A percentile compares a stretch with the other conserved stretches of the same genome.
Conservation (phyloP, 1,140 invertebrate genomes). For the Parapsyche elsis region DNA sequence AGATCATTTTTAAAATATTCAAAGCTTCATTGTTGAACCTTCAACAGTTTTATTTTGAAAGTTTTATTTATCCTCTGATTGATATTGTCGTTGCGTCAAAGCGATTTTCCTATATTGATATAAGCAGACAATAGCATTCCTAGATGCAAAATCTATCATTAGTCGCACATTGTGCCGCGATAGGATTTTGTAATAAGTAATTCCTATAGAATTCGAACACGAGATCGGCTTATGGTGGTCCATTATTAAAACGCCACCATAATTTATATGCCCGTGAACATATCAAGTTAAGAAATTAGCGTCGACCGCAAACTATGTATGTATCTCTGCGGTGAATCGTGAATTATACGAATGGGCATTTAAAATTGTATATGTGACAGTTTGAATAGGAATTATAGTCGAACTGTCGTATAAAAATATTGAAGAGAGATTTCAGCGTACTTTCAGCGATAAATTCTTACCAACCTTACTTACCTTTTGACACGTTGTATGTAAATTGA, state of each 20-base stretch:
- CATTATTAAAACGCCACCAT: slow-evolving; percentile 10
- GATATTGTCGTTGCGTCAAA: not conserved
- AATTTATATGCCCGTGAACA: slow-evolving; percentile 10
- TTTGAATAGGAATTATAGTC: slow-evolving; percentile 1
- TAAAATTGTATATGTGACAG: slow-evolving; percentile 3
- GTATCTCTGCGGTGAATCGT: not conserved
- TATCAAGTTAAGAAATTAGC: slow-evolving; percentile 14
- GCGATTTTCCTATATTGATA: not conserved
- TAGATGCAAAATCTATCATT: not conserved
- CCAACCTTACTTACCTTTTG: too few species aligned
- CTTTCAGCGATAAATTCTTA: not conserved
- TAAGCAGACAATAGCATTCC: not conserved
- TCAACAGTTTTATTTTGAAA: not conserved
- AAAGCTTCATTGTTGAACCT: not conserved
- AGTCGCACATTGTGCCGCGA: not conserved
- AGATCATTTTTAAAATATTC: too few species aligned
- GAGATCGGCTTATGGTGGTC: not conserved
- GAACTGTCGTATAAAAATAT: not conserved
- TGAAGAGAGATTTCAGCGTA: not conserved
- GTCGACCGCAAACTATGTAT: not conserved
- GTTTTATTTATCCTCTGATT: too few species aligned
- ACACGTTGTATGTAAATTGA: too few species aligned
- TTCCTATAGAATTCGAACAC: not conserved
- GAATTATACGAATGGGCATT: slow-evolving; percentile 1
- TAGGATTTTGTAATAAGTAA: not conserved